Evolutionary conservation across 2,797 vertebrate genomes (phyloP).

Genomic region (Xiphophorus birchmanni): DNA sequence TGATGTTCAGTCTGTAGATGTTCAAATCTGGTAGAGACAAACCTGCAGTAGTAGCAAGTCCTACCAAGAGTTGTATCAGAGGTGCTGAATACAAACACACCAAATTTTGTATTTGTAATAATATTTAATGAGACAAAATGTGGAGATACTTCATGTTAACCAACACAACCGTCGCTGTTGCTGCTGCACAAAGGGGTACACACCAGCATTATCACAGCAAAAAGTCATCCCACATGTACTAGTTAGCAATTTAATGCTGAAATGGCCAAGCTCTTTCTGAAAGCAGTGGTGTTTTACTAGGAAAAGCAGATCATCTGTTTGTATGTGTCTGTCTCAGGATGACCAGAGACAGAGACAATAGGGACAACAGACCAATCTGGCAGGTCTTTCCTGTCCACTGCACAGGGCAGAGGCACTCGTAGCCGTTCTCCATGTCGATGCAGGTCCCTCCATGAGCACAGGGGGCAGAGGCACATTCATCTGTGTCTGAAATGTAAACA

Average conservation of each 20-base stretch:
- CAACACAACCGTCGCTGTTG: slow-evolving; percentile 19
- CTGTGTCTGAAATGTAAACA: slow-evolving; percentile 83
- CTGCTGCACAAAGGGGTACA: slow-evolving; percentile 25
- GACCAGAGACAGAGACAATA: background rate
- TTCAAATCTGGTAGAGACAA: background rate
- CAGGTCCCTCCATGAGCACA: slow-evolving; percentile 92
- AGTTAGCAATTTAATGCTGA: background rate
- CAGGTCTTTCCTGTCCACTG: slow-evolving; percentile 95
- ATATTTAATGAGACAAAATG: background rate
- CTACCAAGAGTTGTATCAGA: background rate
- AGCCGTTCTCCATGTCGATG: slow-evolving; percentile 89
- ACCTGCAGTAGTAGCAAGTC: background rate
- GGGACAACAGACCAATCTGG: slow-evolving; percentile 85
- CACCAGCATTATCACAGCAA: background rate
- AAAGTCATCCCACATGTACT: slow-evolving; percentile 41
- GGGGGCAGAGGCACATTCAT: slow-evolving; percentile 90
- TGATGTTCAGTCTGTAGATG: background rate
- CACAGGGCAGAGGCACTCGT: slow-evolving; percentile 90
- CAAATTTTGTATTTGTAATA: background rate
- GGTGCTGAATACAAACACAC: background rate
- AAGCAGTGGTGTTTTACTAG: background rate
- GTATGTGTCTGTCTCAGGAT: background rate
- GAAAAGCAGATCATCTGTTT: background rate
- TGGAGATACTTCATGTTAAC: slow-evolving; percentile 32
- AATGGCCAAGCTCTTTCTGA: background rate